Percentiles rank a stretch among this genome's conserved stretches.
These are phyloP conservation scores for Danio rerio DNA, from an alignment of 2,113 vertebrate genomes.

Conservation along the genomic window DNA sequence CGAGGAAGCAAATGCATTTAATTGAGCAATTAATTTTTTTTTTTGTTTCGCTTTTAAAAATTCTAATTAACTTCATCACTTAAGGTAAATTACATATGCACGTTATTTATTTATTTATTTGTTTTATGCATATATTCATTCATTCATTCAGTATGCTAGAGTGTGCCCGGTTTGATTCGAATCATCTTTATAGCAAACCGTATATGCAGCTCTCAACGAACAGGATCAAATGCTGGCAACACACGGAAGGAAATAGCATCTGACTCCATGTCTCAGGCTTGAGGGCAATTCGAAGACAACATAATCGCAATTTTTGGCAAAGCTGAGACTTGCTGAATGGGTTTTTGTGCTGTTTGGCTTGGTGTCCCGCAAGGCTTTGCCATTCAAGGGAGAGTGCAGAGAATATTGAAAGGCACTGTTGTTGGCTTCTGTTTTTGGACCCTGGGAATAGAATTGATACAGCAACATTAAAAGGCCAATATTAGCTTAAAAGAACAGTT, in stretches of 20 bases:
- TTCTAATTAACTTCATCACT: too few relatives aligned
- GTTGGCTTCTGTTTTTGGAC: background rate
- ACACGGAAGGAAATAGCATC: background rate
- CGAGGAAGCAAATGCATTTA: background rate
- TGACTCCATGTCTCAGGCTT: background rate
- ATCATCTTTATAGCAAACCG: too few relatives aligned
- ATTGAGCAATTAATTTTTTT: too few relatives aligned
- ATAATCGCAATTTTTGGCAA: slow-evolving; percentile 33
- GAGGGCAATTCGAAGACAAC: background rate
- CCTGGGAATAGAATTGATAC: background rate
- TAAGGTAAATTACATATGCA: too few relatives aligned
- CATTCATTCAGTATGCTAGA: too few relatives aligned
- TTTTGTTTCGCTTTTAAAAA: too few relatives aligned
- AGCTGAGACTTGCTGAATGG: background rate
- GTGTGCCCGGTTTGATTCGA: too few relatives aligned
- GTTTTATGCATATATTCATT: too few relatives aligned
- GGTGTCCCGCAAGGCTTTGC: slow-evolving; percentile 19
- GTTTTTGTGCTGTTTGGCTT: slow-evolving; percentile 24
- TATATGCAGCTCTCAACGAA: background rate
- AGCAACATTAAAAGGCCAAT: background rate
- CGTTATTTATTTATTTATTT: too few relatives aligned
- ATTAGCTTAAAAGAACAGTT: slow-evolving; percentile 10
- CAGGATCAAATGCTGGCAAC: background rate
- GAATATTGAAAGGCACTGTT: slow-evolving; percentile 16
- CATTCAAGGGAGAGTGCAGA: slow-evolving; percentile 28